Conservation (phyloP, 1,140 invertebrate genomes). For the Drosophila neocordata region DNA sequence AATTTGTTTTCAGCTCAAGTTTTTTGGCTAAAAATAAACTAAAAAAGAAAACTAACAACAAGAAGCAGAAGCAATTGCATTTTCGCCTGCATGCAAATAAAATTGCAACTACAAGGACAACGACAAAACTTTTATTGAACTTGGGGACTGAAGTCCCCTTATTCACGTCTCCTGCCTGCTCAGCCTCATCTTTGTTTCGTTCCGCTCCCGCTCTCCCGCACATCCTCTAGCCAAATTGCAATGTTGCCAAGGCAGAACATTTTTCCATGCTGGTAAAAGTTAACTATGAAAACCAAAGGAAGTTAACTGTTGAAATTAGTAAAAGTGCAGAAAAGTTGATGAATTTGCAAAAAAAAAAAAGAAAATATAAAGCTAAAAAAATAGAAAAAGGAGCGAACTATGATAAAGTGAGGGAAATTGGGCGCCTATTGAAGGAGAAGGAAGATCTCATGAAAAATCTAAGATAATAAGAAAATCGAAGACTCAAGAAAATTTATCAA, state of each 20-base stretch:
- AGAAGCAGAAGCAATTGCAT: conserved; percentile 67
- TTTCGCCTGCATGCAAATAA: conserved; percentile 76
- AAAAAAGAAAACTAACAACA: conserved; percentile 17
- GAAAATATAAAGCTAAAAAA: not conserved
- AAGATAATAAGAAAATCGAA: too few species aligned
- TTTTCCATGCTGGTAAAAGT: conserved; percentile 81
- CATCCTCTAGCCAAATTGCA: conserved; percentile 27
- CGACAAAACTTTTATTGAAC: conserved; percentile 80
- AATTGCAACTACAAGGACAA: conserved; percentile 62
- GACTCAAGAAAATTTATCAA: too few species aligned
- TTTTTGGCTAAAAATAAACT: conserved; percentile 38
- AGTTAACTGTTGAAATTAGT: conserved; percentile 82
- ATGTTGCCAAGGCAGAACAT: conserved; percentile 74
- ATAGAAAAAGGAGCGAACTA: not conserved
- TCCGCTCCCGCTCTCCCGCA: too few species aligned
- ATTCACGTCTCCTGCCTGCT: not conserved
- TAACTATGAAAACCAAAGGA: conserved; percentile 82
- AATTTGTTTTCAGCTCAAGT: conserved; percentile 37
- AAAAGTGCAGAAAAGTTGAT: conserved; percentile 81
- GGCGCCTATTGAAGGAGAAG: not conserved
- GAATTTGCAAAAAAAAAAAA: conserved; percentile 55
- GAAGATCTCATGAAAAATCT: too few species aligned
- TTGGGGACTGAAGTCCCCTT: conserved; percentile 61
- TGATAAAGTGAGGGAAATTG: not conserved
- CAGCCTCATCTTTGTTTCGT: not conserved